Conservation (phyloP, 2,888 invertebrate genomes). For the Rhagophthalmus giganteus region DNA sequence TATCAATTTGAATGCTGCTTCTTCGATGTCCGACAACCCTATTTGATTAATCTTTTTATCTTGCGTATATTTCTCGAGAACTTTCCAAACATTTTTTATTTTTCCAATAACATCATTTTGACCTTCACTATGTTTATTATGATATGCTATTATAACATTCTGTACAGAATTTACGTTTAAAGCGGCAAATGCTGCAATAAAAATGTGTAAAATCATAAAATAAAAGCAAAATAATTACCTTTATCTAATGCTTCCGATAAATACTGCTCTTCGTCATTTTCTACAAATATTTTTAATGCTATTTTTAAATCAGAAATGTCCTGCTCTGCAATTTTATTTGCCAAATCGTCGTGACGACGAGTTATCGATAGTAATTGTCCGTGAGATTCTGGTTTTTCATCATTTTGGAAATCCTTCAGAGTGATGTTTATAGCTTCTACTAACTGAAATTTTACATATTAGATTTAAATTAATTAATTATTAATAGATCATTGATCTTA, state of each 20-base stretch:
- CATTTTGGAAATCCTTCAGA: conserved; percentile 55
- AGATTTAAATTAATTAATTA: background rate
- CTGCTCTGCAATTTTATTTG: conserved; percentile 67
- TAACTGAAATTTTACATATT: conserved; percentile 53
- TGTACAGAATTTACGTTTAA: conserved; percentile 76
- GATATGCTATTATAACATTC: conserved; percentile 80
- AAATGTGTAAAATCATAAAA: conserved; percentile 8
- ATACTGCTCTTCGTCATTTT: conserved; percentile 66
- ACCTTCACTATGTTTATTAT: conserved; percentile 55
- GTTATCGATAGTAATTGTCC: conserved; percentile 60
- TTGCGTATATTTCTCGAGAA: conserved; percentile 72
- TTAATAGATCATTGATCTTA: too few relatives aligned
- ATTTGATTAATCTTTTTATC: conserved; percentile 69
- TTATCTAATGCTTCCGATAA: conserved; percentile 74
- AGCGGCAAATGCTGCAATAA: conserved; percentile 67
- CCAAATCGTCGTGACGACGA: conserved; percentile 65
- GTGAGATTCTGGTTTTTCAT: conserved; percentile 40
- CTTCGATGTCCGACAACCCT: conserved; percentile 90
- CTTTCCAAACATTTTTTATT: conserved; percentile 76
- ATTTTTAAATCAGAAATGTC: conserved; percentile 78
- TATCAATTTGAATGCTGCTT: conserved; percentile 73
- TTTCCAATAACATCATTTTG: conserved; percentile 58
- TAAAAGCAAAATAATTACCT: conserved; percentile 56
- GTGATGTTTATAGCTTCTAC: conserved; percentile 66
- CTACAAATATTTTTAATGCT: conserved; percentile 84